Evolutionary conservation across 2,113 vertebrate genomes (phyloP).

Genomic region (Tichodroma muraria): DNA sequence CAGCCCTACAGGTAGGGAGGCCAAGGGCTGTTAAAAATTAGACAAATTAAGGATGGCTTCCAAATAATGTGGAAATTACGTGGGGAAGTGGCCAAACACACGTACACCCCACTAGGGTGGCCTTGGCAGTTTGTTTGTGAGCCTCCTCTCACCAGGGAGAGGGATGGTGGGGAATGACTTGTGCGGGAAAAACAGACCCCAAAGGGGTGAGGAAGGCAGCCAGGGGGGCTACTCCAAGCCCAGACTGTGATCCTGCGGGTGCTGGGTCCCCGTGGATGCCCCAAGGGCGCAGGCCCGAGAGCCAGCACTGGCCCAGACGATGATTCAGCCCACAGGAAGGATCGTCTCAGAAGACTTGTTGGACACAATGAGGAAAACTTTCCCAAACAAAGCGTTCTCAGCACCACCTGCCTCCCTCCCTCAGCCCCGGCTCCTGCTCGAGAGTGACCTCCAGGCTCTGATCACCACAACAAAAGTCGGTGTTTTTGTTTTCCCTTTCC

Average conservation of each 20-base stretch:
- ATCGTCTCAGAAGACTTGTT: conserved; percentile 52
- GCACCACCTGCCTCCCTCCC: conserved; percentile 47
- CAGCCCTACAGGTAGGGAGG: background rate
- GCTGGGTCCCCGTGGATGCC: background rate
- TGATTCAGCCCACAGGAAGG: conserved; percentile 64
- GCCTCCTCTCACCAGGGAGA: background rate
- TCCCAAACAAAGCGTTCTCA: conserved; percentile 57
- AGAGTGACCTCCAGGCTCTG: background rate
- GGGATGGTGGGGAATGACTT: background rate
- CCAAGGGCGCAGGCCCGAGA: background rate
- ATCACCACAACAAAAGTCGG: background rate
- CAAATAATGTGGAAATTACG: background rate
- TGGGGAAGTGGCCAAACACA: background rate
- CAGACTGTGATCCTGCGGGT: background rate
- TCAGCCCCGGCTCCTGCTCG: background rate
- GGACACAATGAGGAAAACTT: conserved; percentile 39
- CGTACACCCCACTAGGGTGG: background rate
- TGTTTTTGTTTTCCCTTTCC: background rate
- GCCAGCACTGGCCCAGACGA: background rate
- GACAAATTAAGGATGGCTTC: background rate
- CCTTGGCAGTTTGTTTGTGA: background rate
- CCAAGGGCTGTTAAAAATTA: conserved; percentile 38
- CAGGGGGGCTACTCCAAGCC: background rate
- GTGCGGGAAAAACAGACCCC: background rate
- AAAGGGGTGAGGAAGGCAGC: background rate